These are phyloP conservation scores for Drosophila paracracens DNA, from an alignment of 2,888 invertebrate species.

Conservation along the genomic window DNA sequence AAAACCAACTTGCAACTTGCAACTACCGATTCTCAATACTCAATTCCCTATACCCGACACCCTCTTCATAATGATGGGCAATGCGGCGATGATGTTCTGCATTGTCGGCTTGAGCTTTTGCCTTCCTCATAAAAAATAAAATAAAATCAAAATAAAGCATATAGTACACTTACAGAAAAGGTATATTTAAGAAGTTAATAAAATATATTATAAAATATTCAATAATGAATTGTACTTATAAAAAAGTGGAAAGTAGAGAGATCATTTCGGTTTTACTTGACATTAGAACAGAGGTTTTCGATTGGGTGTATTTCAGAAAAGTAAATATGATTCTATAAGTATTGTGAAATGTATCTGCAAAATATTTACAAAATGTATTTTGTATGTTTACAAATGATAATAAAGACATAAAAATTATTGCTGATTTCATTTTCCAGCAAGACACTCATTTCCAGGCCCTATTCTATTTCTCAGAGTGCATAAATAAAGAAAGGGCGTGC, in stretches of 20 bases:
- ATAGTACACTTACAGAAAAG: neutral
- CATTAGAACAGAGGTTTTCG: neutral
- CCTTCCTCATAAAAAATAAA: conserved; percentile 10
- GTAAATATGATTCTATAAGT: neutral
- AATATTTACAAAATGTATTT: neutral
- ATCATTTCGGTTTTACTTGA: neutral
- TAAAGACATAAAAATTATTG: neutral
- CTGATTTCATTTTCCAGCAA: neutral
- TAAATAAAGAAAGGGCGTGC: conserved; percentile 38
- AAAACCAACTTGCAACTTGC: conserved; percentile 13
- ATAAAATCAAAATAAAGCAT: conserved; percentile 5
- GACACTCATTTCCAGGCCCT: neutral
- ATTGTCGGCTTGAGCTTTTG: conserved; percentile 49
- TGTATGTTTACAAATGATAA: neutral
- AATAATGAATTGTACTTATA: neutral
- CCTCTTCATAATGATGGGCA: conserved; percentile 73
- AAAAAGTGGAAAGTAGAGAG: neutral
- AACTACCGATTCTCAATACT: conserved; percentile 5
- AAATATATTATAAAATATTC: neutral
- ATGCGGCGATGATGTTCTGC: conserved; percentile 39
- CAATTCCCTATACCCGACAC: conserved; percentile 7
- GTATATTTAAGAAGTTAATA: no score
- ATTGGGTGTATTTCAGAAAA: neutral
- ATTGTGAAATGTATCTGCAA: neutral
- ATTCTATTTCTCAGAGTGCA: neutral